A percentile compares a stretch with the other conserved stretches of the same genome.
Evolutionary conservation across 2,113 vertebrate species (phyloP).

Genomic region (Polyodon spathula): DNA sequence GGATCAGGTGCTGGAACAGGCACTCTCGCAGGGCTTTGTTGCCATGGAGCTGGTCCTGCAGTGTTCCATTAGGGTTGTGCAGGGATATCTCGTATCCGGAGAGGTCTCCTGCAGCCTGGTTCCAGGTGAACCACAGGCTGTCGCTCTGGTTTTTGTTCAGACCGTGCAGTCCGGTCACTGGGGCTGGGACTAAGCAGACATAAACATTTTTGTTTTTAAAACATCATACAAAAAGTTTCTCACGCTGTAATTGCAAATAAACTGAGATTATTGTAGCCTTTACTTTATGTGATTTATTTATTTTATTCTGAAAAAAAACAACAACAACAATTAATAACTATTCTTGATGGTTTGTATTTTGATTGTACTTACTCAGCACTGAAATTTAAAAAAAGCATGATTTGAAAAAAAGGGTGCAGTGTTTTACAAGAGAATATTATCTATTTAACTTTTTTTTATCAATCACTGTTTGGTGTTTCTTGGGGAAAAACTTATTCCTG

Average conservation of each 20-base stretch:
- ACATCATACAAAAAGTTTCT: no score
- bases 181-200: slow-evolving; percentile 64
- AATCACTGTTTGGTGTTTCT: no score
- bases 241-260: no score
- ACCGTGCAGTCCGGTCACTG: slow-evolving; percentile 61
- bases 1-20: slow-evolving; percentile 62
- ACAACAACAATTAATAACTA: slow-evolving; percentile 1
- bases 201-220: no score
- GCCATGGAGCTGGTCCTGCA: slow-evolving; percentile 53
- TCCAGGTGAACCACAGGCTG: slow-evolving; percentile 74
- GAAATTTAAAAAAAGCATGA: slow-evolving; percentile 9
- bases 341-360: slow-evolving; percentile 18
- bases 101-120: slow-evolving; percentile 57
- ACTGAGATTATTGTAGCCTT: no score
- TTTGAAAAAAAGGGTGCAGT: not conserved
- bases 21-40: slow-evolving; percentile 52
- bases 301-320: not conserved
- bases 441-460: no score
- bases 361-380: slow-evolving; percentile 16
- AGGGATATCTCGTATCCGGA: slow-evolving; percentile 70
- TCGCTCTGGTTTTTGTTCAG: slow-evolving; percentile 66
- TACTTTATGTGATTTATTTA: no score
- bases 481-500: no score
- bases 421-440: not conserved
- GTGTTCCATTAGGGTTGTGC: slow-evolving; percentile 66